Base-by-base conservation (phyloP, 2,113 vertebrate genomes). In the Brienomyrus longianalis region DNA sequence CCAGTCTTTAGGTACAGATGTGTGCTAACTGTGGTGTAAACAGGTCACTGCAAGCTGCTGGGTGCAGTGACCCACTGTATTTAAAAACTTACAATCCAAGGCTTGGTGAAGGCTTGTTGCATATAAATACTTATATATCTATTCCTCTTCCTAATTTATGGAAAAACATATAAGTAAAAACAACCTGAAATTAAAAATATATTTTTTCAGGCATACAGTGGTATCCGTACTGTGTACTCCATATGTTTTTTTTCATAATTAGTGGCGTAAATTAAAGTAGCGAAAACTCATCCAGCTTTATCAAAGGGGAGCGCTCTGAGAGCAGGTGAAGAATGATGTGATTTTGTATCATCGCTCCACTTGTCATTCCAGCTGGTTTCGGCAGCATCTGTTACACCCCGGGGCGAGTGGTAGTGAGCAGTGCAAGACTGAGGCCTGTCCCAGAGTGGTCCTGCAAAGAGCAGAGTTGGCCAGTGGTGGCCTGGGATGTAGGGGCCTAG, bases 351-450 rank as follows among this genome's bases (percentile, higher is more conserved):
- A 2, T 51, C 5, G 23, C 7, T 86, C 47, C 47, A 51, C 47
- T 86, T 86, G 84, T 86, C n/a, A 86, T 86, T 86, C 84, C 84
- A 52, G 48, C n/a, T 50, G 23, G 47, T 86, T 86, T 86, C 47
- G 2, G 47, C 45, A 86, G 48, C 84, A 86, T 86, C 84, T 86
- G 84, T 86, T 15, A 15, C 50, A 86, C 47, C 84, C 84, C 13
- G 48, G 50, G 84, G 84, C 48, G 48, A 51, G 47, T 17, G 47
- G n/a, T 8, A 51, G 48, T 15, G 48, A 48, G 84, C 48, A 31
- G 21, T 35, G 21, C 21, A 51, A 51, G 47, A 86, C 48, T n/a
- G 84, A 9, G 17, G 2, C 5, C 11, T 51, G n/a, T 86, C 48
- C 48, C 84, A 52, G n/a, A n/a, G 48, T 52, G 84, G 84, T 5